Base-by-base conservation (phyloP, 2,113 vertebrate genomes). In the Regulus satrapa region DNA sequence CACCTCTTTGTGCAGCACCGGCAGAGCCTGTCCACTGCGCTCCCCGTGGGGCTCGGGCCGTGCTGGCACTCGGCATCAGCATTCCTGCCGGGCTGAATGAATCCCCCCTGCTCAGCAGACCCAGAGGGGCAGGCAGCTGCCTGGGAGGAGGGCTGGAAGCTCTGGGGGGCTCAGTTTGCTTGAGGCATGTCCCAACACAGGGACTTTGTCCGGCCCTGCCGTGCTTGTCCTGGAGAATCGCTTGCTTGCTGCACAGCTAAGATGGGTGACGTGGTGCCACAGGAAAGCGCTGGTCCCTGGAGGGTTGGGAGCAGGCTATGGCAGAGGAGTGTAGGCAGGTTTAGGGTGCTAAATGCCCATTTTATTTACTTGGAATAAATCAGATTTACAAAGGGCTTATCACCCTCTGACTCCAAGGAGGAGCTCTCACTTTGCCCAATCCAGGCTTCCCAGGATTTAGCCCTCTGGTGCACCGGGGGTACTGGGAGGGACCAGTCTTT, bases 211-310 rank as follows among this genome's bases (percentile, higher is more conserved):
- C 0, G 0, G 40, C 45, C 67, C 29, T 6, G 8, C 52, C 6
- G 1, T 28, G 14, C 4, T 1, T 4, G 2, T 58, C 59, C 73
- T 5, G 1, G 56, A 34, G 61, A 34, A 87, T 26, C 3, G 0
- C 24, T 72, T 38, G 34, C 46, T 67, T 6, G 1, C 62, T 52
- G 41, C 55, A 40, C 0, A 7, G 78, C 56, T 7, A 1, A 90
- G 34, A 10, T 0, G 0, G 54, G 32, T 46, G n/a, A 66, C 0
- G 0, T 1, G 2, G 36, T 59, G 78, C 36, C 1, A 1, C 40
- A 59, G 76, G 63, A 84, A 64, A 83, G 58, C 69, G 34, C 26
- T 1, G 2, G 34, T 32, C 66, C 71, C 6, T 9, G 32, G 31
- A 79, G 59, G 43, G 34, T 2, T 43, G 36, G 23, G 9, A 94